Evolutionary conservation across 2,113 vertebrate genomes (phyloP), one percentile per base, ranked within the genome.

Genomic region (Neolamprologus falcicula): DNA sequence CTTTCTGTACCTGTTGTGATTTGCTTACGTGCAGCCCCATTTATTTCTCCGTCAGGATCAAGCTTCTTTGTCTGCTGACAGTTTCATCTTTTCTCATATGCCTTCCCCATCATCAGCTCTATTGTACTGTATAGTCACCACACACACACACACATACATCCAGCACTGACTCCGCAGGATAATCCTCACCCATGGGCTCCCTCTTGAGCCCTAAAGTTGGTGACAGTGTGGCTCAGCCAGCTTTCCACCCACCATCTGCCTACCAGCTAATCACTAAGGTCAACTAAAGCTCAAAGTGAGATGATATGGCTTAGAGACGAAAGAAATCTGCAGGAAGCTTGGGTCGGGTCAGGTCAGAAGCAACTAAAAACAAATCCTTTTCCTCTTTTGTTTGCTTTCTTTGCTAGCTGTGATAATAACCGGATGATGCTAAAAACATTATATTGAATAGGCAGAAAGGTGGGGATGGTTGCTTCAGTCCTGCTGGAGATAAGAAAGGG

Each of bases 241-340:
- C 87, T 90, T 92, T 90, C 86, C 85, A 79, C 85, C 82, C 66
- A 82, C 88, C 89, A 87, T 89, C 92, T 93, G 87, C 86, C 84
- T 28, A 90, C 54, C 89, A 83, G 92, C 93, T 88, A 93, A 93
- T 94, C 92, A 92, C 83, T 47, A 88, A 94, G 93, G 92, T 93
- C 94, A 86, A 91, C 91, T 68, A 86, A 94, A 92, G 89, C 90
- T 91, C 86, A 92, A 86, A 85, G 82, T 33, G 73, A 92, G 88
- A 92, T 89, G 84, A 92, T 91, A 88, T 37, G 8, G 85, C 52
- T 90, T 89, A 83, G 47, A 84, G 87, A 82, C 52, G 28, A 82
- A 82, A 66, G 45, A 86, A 83, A 81, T 87, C 83, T 61, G 84
- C 80, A 61, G 73, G 82, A 82, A 88, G 71, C 66, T 12, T 28